Conservation (phyloP, 2,797 vertebrate species). For the Otus scops region DNA sequence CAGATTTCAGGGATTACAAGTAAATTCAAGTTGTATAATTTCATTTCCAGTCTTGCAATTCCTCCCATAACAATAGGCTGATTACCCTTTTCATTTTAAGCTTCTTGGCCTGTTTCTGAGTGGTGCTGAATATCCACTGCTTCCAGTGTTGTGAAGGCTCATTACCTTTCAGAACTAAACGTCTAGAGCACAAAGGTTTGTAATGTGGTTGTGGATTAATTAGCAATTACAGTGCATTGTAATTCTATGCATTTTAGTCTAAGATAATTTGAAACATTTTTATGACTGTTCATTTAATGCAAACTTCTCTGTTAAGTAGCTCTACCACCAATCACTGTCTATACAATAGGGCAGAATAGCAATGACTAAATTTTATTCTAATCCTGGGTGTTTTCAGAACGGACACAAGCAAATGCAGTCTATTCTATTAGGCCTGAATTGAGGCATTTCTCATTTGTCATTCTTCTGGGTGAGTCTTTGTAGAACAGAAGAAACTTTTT, state of each 20-base stretch:
- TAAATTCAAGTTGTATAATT: neutral
- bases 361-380: neutral
- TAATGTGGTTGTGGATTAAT: neutral
- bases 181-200: neutral
- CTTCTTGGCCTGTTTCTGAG: neutral
- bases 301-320: neutral
- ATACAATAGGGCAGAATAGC: neutral
- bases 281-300: neutral
- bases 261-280: neutral
- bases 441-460: neutral
- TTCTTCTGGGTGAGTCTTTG: neutral
- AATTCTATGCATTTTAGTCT: neutral
- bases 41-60: neutral
- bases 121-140: neutral
- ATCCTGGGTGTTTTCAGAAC: neutral
- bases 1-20: neutral
- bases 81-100: neutral
- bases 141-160: neutral
- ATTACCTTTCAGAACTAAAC: neutral
- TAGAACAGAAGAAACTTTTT: neutral
- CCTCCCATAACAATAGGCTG: neutral
- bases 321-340: neutral
- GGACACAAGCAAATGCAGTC: neutral
- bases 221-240: neutral
- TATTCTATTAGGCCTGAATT: neutral